Evolutionary conservation across 2,797 vertebrate species (phyloP).

Genomic region (Acanthornis magna): DNA sequence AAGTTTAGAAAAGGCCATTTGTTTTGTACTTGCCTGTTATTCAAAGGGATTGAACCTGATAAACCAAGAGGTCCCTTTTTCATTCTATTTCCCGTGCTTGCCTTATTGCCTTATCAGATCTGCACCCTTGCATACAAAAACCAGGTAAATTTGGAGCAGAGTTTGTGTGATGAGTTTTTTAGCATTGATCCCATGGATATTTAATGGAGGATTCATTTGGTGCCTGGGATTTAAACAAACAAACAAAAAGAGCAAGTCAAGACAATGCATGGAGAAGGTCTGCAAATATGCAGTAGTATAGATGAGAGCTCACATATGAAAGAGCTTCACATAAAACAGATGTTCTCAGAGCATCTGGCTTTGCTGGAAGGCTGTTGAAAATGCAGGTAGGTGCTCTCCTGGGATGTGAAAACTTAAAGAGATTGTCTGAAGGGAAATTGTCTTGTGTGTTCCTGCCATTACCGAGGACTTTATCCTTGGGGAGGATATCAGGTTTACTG

Average conservation of each 20-base stretch:
- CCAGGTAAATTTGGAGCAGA: not conserved
- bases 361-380: constrained; percentile 1
- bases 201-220: not conserved
- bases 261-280: not conserved
- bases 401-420: not conserved
- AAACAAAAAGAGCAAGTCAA: not conserved
- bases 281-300: not conserved
- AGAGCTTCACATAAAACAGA: not conserved
- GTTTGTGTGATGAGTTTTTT: not conserved
- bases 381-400: not conserved
- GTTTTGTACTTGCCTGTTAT: constrained; percentile 34
- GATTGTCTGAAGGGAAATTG: not conserved
- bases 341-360: not conserved
- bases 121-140: not conserved
- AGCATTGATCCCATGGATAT: not conserved
- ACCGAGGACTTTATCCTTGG: not conserved
- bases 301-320: not conserved
- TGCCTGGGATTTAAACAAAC: not conserved
- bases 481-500: not conserved
- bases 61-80: constrained; percentile 28
- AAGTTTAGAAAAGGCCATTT: constrained; percentile 56
- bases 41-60: constrained; percentile 30
- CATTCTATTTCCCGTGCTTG: not conserved
- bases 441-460: not conserved
- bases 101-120: not conserved